Base-by-base conservation (phyloP, 2,888 invertebrate species). In the Ophonus ardosiacus region DNA sequence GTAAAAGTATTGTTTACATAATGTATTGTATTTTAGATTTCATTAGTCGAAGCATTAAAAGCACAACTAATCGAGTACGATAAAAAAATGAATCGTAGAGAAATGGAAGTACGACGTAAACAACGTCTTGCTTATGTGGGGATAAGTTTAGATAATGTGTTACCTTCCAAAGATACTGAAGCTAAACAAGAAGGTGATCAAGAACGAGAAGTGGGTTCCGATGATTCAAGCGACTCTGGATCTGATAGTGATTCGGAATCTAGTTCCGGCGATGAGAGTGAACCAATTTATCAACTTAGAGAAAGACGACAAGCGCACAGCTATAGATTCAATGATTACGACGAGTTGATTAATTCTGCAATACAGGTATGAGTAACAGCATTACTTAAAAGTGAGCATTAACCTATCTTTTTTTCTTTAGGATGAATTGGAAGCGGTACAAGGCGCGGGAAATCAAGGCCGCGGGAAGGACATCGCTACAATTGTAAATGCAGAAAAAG, bases 391-490 rank as follows among this genome's bases (percentile, higher is more conserved):
- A 31, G 31, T 31, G 17, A 24, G 13, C 21, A n/a, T 80, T 56
- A 51, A 84, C 38, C 76, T 43, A 71, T 76, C 13, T 13, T 17
- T 68, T 24, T 40, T 59, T 76, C n/a, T 21, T 87, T 88, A 95
- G 93, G 95, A 95, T 88, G 96, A 96, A 89, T 94, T 96, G 89
- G 94, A 94, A 61, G 94, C 95, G 4, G 95, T 94, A 0, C 95
- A 95, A 84, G 96, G 96, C 31, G 95, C 96, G 0, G 97, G 97
- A 0, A 96, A 96, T 90, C 94, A 96, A 88, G 96, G 96, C 0
- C 93, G 97, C 21, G 98, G 98, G 0, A 98, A 98, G 90, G 98
- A 98, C 90, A 98, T 98, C 88, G 95, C 96, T n/a, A 98, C 97
- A 81, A 97, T 98, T 87, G 95, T 96, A 0, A 96, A 96, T 87